A percentile compares a stretch with the other conserved stretches of the same genome.
These are phyloP conservation scores for Zaprionus obscuricornis DNA, from an alignment of 2,888 invertebrate genomes.

Conservation along the genomic window DNA sequence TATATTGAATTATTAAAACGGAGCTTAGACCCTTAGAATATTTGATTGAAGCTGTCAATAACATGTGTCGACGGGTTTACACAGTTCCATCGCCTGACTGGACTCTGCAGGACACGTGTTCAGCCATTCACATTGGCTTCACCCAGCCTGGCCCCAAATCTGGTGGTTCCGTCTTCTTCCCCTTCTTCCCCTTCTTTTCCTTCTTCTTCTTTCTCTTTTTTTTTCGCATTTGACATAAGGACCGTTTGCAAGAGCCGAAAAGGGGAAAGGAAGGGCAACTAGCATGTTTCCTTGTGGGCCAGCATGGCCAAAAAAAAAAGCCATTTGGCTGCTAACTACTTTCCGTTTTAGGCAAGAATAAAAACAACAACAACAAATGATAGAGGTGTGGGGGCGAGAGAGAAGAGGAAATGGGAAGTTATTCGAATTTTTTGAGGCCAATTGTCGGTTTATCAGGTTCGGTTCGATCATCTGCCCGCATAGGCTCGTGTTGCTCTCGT, in stretches of 20 bases:
- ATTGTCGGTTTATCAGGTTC: slow-evolving; percentile 20
- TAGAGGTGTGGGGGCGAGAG: slow-evolving; percentile 5
- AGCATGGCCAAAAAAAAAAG: slow-evolving; percentile 21
- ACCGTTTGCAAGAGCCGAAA: too few relatives aligned
- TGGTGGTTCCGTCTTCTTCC: slow-evolving; percentile 44
- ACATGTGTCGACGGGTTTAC: neutral
- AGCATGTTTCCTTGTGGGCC: slow-evolving; percentile 22
- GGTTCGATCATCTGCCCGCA: slow-evolving; percentile 22
- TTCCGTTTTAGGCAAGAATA: slow-evolving; percentile 35
- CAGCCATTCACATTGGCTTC: too few relatives aligned
- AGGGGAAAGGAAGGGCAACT: neutral
- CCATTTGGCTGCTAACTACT: slow-evolving; percentile 62
- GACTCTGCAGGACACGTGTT: slow-evolving; percentile 32
- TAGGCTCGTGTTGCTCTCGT: slow-evolving; percentile 37
- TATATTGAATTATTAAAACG: slow-evolving; percentile 60
- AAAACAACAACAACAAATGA: too few relatives aligned
- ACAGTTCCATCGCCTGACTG: neutral
- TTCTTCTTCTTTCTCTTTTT: slow-evolving; percentile 11
- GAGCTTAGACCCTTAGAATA: slow-evolving; percentile 43
- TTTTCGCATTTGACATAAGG: slow-evolving; percentile 39
- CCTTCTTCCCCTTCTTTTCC: too few relatives aligned
- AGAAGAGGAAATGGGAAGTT: too few relatives aligned
- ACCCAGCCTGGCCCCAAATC: too few relatives aligned
- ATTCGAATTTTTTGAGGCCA: too few relatives aligned
- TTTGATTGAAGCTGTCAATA: slow-evolving; percentile 55